Evolutionary conservation across 2,113 vertebrate genomes (phyloP), one percentile per base, ranked within the genome.

Genomic region (Oncorhynchus masou): DNA sequence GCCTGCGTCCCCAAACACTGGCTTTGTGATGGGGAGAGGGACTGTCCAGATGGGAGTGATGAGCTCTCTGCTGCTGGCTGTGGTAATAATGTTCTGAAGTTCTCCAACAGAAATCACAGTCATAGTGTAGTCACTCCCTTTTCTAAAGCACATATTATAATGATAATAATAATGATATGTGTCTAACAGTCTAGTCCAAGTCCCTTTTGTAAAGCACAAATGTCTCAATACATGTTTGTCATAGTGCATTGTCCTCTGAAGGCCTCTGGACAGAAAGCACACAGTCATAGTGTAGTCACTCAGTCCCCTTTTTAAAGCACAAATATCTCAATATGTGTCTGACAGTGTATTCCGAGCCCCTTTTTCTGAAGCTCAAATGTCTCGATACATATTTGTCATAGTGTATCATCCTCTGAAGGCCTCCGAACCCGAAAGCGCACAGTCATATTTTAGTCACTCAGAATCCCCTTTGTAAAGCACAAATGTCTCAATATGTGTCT

Each of bases 11-110:
- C 95, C 2, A 85, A 67, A 2, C 93, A 92, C 75, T 96, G 95
- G 95, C 93, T 96, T 25, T 96, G 95, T 49, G 95, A 96, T 0
- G 95, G 95, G 0, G 95, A 96, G 77, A 91, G 95, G 15, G 95
- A 96, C 71, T 96, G 95, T 81, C 95, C 95, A 0, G 83, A 96
- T 0, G 95, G 95, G 0, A 96, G 95, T 0, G 95, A 96, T 5
- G 95, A 96, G 19, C 94, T 96, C 3, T 93, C 93, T 0, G 92
- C 94, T 1, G 95, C 95, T 0, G 95, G 94, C 84, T 96, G 95
- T 1, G 94, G 95, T 96, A 85, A 78, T n/a, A 11, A 11, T 8
- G 5, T 22, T 62, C n/a, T 62, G n/a, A 62, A 62, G 59, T 16
- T 62, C 16, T 22, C n/a, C 19, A 62, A 9, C 7, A n/a, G 1